phyloP scores from a whole-genome alignment of 2,797 vertebrate species.

The Carcharodon carcharias region DNA sequence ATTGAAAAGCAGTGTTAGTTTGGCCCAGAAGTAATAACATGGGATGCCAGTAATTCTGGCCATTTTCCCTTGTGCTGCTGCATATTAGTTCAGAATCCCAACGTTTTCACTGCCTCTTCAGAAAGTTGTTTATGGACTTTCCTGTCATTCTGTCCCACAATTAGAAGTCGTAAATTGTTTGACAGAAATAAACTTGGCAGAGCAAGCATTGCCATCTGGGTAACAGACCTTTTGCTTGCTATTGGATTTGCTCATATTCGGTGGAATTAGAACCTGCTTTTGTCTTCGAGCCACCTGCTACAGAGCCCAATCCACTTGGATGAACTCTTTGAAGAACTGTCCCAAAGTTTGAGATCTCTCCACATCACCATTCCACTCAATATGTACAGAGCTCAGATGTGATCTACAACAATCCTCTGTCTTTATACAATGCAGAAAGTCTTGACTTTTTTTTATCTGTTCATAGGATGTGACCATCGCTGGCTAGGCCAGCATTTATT shows the following conservation, averaged over 20 bases:
- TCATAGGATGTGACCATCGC: too few relatives aligned
- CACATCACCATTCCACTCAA: background rate
- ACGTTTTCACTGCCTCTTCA: background rate
- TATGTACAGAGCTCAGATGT: background rate
- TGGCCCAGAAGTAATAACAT: background rate
- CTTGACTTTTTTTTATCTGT: too few relatives aligned
- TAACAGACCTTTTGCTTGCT: slow-evolving; percentile 39
- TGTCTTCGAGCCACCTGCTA: slow-evolving; percentile 34
- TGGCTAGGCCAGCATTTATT: too few relatives aligned
- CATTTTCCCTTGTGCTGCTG: background rate
- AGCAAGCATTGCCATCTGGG: slow-evolving; percentile 41
- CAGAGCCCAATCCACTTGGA: slow-evolving; percentile 37
- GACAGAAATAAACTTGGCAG: slow-evolving; percentile 36
- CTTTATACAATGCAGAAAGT: too few relatives aligned
- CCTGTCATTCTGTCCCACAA: slow-evolving; percentile 34
- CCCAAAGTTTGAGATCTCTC: slow-evolving; percentile 39
- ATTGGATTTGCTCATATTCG: slow-evolving; percentile 5
- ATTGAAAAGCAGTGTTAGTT: background rate
- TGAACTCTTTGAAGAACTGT: slow-evolving; percentile 38
- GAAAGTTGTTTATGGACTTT: background rate
- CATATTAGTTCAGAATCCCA: background rate
- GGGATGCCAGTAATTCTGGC: background rate
- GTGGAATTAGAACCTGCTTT: slow-evolving; percentile 40
- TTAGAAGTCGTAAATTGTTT: slow-evolving; percentile 40
- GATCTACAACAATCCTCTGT: too few relatives aligned